Evolutionary conservation across 1,140 invertebrate genomes (phyloP), one percentile per base, ranked within the genome.

Genomic region (Sminthurinus signatus): DNA sequence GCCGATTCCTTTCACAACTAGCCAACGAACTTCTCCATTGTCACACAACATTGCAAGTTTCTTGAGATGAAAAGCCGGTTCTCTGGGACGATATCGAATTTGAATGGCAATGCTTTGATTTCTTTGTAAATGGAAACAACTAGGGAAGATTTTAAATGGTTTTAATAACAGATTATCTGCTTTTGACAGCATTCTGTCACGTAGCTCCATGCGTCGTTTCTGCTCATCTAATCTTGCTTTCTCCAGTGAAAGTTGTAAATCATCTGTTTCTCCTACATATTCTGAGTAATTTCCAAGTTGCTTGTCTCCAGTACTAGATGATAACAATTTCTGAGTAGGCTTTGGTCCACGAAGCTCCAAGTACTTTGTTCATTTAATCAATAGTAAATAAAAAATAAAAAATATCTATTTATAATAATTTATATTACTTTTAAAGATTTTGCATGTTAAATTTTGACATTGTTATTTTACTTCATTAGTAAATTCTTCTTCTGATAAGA

Each of bases 1-100:
- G 17, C 62, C 62, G 15, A 62, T 31, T 39, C 67, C 68, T 44
- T 48, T 62, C 2, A 69, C 52, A 25, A 62, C 61, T 48, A 69
- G 36, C 63, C 63, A 70, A n/a, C 65, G 57, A 23, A 67, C 62
- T 62, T 70, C 62, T 10, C 65, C 65, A 63, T 67, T 67, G 25
- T 70, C 65, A 62, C 69, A 70, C 10, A 70, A 25, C 14, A 70
- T 17, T 19, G 58, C 64, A 14, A 70, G 25, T 51, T 67, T 67
- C 54, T 62, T 55, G 36, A 62, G 44, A 28, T 62, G 55, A 58
- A 64, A 63, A 15, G 43, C 51, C 1, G 48, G n/a, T 0, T 48
- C 48, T 23, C 42, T 67, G 2, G 69, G 69, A 25, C 28, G 17
- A 28, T 44, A 70, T 0, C 31, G 17, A 50, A 61, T 54, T 48